phyloP scores from a whole-genome alignment of 2,797 vertebrate genomes.

The Podarcis siculus region DNA sequence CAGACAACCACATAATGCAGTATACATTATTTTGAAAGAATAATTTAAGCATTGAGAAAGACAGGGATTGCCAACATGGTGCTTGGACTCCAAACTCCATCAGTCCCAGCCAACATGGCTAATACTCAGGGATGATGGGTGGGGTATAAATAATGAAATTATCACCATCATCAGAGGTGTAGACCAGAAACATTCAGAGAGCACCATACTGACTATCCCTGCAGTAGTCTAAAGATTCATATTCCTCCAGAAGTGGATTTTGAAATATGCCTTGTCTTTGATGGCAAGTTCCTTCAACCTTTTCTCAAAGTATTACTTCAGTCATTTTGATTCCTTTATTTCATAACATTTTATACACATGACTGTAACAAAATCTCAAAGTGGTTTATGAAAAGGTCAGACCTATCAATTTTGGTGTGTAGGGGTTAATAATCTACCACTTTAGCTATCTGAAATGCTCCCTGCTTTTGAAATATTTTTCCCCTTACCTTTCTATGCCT shows the following conservation, averaged over 20 bases:
- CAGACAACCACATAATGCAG: background rate
- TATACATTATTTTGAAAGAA: background rate
- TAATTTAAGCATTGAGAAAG: background rate
- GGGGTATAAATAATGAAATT: too few relatives aligned
- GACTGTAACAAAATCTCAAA: too few relatives aligned
- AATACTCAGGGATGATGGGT: too few relatives aligned
- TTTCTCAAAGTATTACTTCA: background rate
- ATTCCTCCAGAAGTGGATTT: background rate
- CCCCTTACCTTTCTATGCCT: constrained; percentile 90
- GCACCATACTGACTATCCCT: too few relatives aligned
- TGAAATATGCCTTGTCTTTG: background rate
- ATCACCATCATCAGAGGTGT: too few relatives aligned
- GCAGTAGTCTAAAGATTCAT: background rate
- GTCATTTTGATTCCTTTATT: background rate
- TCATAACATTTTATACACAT: too few relatives aligned
- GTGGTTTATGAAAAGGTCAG: background rate
- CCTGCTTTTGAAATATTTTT: background rate
- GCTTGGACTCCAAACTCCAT: too few relatives aligned
- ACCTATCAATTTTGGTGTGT: background rate
- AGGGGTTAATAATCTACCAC: background rate
- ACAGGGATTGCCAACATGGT: background rate
- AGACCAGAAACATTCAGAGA: too few relatives aligned
- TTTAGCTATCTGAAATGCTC: background rate
- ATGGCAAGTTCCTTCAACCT: background rate
- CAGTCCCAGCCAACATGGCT: too few relatives aligned